Base-by-base conservation (phyloP, 92 coral and sea anemone genomes). In the Plumapathes pennacea region DNA sequence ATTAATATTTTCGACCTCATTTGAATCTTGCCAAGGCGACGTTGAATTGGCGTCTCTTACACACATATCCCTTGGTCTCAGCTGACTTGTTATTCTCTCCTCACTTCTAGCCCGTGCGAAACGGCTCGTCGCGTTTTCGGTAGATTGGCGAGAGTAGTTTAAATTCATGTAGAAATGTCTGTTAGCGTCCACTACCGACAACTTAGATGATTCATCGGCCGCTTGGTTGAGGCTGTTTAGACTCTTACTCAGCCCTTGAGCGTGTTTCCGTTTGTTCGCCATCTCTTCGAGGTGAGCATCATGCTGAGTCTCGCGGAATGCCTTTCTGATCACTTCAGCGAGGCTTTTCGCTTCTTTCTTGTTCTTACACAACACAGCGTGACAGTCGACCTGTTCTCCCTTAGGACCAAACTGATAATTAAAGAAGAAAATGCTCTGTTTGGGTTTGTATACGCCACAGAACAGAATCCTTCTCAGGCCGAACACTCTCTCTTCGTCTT, bases 391-490 rank as follows among this genome's bases (percentile, higher is more conserved):
- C 52, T 67, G 62, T 46, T 89, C 98, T 56, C 94, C 89, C 65
- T 89, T 89, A 45, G 86, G 56, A 38, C 96, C 94, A 57, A 80
- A 80, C 67, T 92, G 98, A 63, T 88, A 92, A 26, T 88, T 92
- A 37, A 84, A 92, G 84, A 92, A 92, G 72, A 92, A 92, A 38
- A 92, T 50, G 71, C 77, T 72, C 50, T 89, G 98, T 42, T 83
- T 69, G 2, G 80, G 73, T 33, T 85, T 72, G 52, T 66, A 88
- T 25, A 92, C 98, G 19, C 96, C 98, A 51, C 89, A 84, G 67
- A 83, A 92, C 25, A 69, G 79, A 46, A 92, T 92, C 28, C 96
- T 72, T 29, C 85, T 82, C 34, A 89, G 62, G 19, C 64, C 56
- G 25, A 88, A 92, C 11, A 78, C 82, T 26, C 84, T 67, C 21